phyloP scores from a whole-genome alignment of 2,888 invertebrate species.

The Ganaspis brasiliensis region DNA sequence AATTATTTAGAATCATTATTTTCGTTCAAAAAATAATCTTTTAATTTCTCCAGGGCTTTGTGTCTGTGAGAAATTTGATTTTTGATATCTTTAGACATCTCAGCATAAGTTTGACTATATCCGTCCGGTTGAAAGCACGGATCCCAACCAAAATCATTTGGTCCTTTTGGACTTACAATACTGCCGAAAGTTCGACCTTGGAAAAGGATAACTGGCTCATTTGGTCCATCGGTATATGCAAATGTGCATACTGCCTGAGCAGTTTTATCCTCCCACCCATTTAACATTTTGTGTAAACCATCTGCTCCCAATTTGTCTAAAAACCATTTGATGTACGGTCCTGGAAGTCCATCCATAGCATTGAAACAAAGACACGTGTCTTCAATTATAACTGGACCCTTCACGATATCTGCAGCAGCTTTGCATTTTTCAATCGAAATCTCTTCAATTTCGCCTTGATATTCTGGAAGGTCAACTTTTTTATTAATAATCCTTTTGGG shows the following conservation, averaged over 20 bases:
- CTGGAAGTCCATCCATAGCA: conserved; percentile 94
- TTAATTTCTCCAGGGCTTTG: conserved; percentile 89
- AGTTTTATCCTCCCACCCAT: conserved; percentile 94
- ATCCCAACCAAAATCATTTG: conserved; percentile 98
- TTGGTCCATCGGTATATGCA: conserved; percentile 88
- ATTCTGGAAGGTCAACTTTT: conserved; percentile 94
- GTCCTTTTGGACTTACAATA: conserved; percentile 94
- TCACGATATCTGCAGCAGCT: conserved; percentile 89
- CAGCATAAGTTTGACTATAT: conserved; percentile 92
- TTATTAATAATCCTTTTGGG: conserved; percentile 85
- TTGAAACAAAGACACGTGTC: conserved; percentile 97
- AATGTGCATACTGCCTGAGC: conserved; percentile 97
- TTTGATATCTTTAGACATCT: conserved; percentile 92
- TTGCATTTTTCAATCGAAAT: conserved; percentile 93
- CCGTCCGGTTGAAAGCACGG: conserved; percentile 94
- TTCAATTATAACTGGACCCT: conserved; percentile 94
- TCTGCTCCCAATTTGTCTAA: conserved; percentile 93
- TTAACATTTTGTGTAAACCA: conserved; percentile 88
- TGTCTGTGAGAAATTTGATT: conserved; percentile 97
- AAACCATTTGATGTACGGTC: conserved; percentile 98
- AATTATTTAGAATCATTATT: no score
- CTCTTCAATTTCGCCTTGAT: conserved; percentile 95
- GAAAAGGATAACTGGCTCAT: conserved; percentile 86
- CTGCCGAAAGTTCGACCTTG: conserved; percentile 88
- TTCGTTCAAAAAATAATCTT: conserved; percentile 82